Evolutionary conservation across 2,888 invertebrate species (phyloP).

Genomic region (Rhagium mordax): DNA sequence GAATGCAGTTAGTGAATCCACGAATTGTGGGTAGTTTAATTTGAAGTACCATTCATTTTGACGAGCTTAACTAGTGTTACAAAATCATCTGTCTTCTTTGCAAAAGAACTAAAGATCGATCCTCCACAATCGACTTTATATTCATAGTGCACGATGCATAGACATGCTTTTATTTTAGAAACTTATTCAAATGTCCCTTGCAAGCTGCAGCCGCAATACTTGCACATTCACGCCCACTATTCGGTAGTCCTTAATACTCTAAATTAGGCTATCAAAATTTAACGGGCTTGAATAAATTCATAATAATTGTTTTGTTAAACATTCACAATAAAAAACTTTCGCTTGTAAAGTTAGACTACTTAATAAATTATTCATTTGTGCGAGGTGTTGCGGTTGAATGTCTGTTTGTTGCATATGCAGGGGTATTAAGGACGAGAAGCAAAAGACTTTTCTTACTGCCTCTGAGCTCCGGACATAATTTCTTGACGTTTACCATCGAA

Average conservation of each 20-base stretch:
- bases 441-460: too few species aligned
- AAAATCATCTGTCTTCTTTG: too few species aligned
- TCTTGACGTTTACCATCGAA: too few species aligned
- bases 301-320: constrained; percentile 1
- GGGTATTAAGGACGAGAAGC: neutral
- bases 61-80: too few species aligned
- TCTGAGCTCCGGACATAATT: too few species aligned
- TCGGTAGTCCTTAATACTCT: constrained; percentile 27
- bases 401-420: neutral
- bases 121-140: neutral
- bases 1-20: too few species aligned
- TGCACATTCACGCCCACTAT: constrained; percentile 19
- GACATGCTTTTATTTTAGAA: constrained; percentile 2
- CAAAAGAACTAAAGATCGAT: too few species aligned
- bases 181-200: neutral
- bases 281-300: constrained; percentile 18
- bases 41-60: too few species aligned
- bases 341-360: constrained; percentile 27
- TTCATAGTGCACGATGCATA: neutral
- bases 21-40: too few species aligned
- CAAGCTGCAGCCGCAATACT: constrained; percentile 4
- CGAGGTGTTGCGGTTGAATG: constrained; percentile 18
- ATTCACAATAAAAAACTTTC: constrained; percentile 30
- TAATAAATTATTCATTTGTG: constrained; percentile 28
- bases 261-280: constrained; percentile 18